Conservation (phyloP, 2,797 vertebrate genomes). For the Sebastes variabilis region DNA sequence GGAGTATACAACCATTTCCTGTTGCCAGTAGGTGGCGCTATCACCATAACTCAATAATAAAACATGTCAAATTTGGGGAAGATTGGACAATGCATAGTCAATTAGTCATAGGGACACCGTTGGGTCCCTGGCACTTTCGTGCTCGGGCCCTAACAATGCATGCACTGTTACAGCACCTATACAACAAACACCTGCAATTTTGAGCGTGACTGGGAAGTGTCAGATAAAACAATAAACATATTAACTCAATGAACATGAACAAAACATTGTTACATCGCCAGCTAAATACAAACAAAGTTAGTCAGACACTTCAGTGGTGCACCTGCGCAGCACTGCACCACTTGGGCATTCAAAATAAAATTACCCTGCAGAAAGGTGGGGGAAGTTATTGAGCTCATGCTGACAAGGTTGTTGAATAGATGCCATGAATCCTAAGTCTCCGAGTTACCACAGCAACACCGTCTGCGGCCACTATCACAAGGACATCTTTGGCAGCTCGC, state of each 20-base stretch:
- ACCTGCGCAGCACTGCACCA: constrained; percentile 20
- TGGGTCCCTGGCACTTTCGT: no score
- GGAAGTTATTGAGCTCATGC: constrained; percentile 52
- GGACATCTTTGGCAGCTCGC: constrained; percentile 66
- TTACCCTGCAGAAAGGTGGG: constrained; percentile 37
- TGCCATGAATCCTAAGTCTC: constrained; percentile 70
- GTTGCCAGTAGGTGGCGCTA: no score
- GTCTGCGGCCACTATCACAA: constrained; percentile 68
- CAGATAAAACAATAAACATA: not conserved
- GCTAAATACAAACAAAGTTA: constrained; percentile 13
- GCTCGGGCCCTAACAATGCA: not conserved
- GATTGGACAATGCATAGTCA: no score
- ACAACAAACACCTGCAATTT: not conserved
- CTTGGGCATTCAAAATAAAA: constrained; percentile 40
- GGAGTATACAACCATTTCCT: no score
- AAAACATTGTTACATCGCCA: not conserved
- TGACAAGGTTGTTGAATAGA: constrained; percentile 69
- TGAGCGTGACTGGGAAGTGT: not conserved
- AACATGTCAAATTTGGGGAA: no score
- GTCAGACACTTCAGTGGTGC: not conserved
- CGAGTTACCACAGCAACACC: constrained; percentile 75
- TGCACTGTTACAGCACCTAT: not conserved
- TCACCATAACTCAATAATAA: no score
- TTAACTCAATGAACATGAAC: not conserved
- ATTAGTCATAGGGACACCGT: no score